Conservation (phyloP, 37 sponge, comb jelly and placozoan species). For the Mnemiopsis leidyi region DNA sequence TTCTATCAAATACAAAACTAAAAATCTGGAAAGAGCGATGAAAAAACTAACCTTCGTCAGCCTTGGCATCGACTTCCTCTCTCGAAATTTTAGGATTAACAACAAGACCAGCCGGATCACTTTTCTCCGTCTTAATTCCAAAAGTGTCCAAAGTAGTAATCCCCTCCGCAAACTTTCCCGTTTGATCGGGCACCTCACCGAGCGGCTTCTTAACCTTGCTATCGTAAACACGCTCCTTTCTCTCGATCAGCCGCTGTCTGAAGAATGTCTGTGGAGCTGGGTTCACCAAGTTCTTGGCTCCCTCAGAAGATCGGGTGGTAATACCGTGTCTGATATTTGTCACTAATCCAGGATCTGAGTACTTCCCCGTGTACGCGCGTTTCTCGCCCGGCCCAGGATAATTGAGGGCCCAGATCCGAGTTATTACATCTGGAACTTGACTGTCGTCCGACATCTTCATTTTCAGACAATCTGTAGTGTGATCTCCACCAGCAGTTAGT, state of each 20-base stretch:
- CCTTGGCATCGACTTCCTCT: slow-evolving; percentile 73
- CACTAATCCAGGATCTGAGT: slow-evolving; percentile 67
- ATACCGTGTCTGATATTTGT: slow-evolving; percentile 71
- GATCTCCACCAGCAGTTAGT: slow-evolving; percentile 61
- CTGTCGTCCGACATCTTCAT: background rate
- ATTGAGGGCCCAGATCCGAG: slow-evolving; percentile 70
- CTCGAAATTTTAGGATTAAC: slow-evolving; percentile 84
- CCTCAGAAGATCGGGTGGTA: slow-evolving; percentile 73
- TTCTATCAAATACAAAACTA: no score
- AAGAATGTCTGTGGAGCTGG: slow-evolving; percentile 78
- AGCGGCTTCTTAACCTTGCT: slow-evolving; percentile 81
- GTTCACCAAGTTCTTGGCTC: slow-evolving; percentile 78
- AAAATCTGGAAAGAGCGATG: no score
- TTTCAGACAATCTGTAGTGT: slow-evolving; percentile 30
- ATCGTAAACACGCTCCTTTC: slow-evolving; percentile 75
- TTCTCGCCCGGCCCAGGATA: slow-evolving; percentile 75
- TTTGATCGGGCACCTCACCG: slow-evolving; percentile 68
- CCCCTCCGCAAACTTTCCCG: slow-evolving; percentile 54
- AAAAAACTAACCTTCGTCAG: slow-evolving; percentile 69
- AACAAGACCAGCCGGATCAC: slow-evolving; percentile 75
- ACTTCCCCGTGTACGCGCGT: slow-evolving; percentile 68
- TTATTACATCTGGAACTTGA: slow-evolving; percentile 68
- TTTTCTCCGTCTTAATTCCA: slow-evolving; percentile 58
- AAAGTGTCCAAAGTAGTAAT: slow-evolving; percentile 32
- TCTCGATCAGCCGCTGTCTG: slow-evolving; percentile 72